A percentile compares a stretch with the other conserved stretches of the same genome.
Evolutionary conservation across 2,888 invertebrate genomes (phyloP).

Genomic region (Lacanobia oleracea): DNA sequence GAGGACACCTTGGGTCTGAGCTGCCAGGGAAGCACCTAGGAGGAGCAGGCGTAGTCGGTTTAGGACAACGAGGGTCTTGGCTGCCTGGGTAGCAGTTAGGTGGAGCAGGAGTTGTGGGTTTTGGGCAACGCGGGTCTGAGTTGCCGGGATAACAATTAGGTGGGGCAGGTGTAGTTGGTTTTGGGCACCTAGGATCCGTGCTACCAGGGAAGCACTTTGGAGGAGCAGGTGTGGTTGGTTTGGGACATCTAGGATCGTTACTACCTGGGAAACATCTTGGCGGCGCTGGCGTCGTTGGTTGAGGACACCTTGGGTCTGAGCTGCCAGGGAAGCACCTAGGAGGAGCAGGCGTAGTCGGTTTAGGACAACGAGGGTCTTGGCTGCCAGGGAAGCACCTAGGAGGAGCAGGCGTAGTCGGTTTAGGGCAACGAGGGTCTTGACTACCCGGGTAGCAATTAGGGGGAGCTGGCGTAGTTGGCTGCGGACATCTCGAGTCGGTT

Average conservation of each 20-base stretch:
- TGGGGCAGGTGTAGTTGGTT: slow-evolving; percentile 66
- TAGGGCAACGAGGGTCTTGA: too few relatives aligned
- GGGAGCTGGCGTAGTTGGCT: too few relatives aligned
- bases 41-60: slow-evolving; percentile 69
- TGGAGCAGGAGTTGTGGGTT: slow-evolving; percentile 48
- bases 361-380: too few relatives aligned
- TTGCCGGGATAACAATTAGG: slow-evolving; percentile 75
- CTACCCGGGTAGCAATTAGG: too few relatives aligned
- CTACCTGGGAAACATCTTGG: too few relatives aligned
- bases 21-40: slow-evolving; percentile 70
- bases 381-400: too few relatives aligned
- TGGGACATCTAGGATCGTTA: not conserved
- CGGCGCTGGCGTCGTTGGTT: too few relatives aligned
- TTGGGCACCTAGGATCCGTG: slow-evolving; percentile 66
- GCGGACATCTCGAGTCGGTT: too few relatives aligned
- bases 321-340: too few relatives aligned
- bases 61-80: slow-evolving; percentile 78
- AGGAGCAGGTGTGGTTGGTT: slow-evolving; percentile 48
- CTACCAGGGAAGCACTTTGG: slow-evolving; percentile 71
- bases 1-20: slow-evolving; percentile 72
- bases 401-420: too few relatives aligned
- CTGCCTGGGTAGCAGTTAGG: slow-evolving; percentile 68
- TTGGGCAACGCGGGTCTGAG: slow-evolving; percentile 69
- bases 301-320: too few relatives aligned
- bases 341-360: too few relatives aligned